Conservation (phyloP, 2,797 vertebrate genomes). For the Dallia pectoralis region DNA sequence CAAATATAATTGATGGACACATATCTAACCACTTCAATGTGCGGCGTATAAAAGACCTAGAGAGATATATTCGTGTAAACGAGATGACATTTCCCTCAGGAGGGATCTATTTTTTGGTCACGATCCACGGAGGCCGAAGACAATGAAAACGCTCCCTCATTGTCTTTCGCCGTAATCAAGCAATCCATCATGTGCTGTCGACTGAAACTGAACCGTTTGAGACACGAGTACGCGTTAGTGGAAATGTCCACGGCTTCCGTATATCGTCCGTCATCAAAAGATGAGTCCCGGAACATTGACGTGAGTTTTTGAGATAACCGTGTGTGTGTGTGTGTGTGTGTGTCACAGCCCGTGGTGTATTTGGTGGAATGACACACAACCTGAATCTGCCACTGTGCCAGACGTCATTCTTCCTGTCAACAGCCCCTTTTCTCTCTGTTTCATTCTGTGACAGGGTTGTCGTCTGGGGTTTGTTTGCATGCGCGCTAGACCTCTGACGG, state of each 20-base stretch:
- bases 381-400: constrained; percentile 21
- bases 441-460: constrained; percentile 29
- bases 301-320: background rate
- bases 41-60: background rate
- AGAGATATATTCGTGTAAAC: constrained; percentile 39
- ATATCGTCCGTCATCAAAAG: constrained; percentile 53
- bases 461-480: constrained; percentile 16
- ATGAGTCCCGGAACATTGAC: background rate
- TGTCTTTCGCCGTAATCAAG: constrained; percentile 78
- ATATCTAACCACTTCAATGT: background rate
- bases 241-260: constrained; percentile 43
- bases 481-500: constrained; percentile 5
- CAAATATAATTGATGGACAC: background rate
- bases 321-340: background rate
- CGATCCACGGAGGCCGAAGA: constrained; percentile 72
- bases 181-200: constrained; percentile 74
- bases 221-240: constrained; percentile 29
- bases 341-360: background rate
- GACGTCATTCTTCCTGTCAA: constrained; percentile 27
- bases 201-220: constrained; percentile 55
- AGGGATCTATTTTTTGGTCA: constrained; percentile 62
- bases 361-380: constrained; percentile 14
- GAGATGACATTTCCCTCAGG: constrained; percentile 71
- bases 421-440: constrained; percentile 33
- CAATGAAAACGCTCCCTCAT: constrained; percentile 77